Percentiles rank a stretch among this genome's conserved stretches.
These are phyloP conservation scores for Scaptomyza cyrtandrae DNA, from an alignment of 2,888 invertebrate genomes.

Conservation along the genomic window DNA sequence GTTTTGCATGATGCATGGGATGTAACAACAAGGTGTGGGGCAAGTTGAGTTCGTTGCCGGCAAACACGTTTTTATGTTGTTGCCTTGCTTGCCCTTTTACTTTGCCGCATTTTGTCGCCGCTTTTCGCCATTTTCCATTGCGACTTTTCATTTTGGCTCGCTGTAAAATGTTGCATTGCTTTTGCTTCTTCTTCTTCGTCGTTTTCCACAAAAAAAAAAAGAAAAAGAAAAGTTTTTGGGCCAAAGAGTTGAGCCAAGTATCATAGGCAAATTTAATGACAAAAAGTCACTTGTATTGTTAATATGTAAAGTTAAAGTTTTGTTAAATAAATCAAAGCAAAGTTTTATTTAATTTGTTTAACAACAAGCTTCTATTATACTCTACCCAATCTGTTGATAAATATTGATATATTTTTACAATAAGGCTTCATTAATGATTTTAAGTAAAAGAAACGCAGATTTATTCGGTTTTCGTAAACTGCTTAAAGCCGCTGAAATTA, in stretches of 20 bases:
- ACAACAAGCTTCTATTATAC: no score
- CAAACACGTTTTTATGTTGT: constrained; percentile 67
- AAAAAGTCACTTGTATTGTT: no score
- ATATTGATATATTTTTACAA: no score
- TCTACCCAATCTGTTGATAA: no score
- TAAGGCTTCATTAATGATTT: no score
- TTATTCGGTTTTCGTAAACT: no score
- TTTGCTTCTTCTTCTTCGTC: not conserved
- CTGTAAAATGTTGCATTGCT: constrained; percentile 20
- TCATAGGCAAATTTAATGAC: constrained; percentile 2
- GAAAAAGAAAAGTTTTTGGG: not conserved
- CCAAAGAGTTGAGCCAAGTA: constrained; percentile 3
- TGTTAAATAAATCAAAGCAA: no score
- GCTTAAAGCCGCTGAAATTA: no score
- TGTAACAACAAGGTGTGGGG: not conserved
- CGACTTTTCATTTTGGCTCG: constrained; percentile 50
- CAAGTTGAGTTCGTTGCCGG: constrained; percentile 61
- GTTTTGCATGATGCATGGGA: constrained; percentile 68
- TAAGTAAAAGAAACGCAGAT: no score
- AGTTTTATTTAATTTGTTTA: no score
- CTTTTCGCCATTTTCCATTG: constrained; percentile 33
- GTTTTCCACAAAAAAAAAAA: no score
- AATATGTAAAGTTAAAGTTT: no score
- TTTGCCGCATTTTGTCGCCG: constrained; percentile 40
- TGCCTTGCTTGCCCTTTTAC: constrained; percentile 3